Evolutionary conservation across 1,140 invertebrate genomes (phyloP).

Genomic region (Diorhabda elongata): DNA sequence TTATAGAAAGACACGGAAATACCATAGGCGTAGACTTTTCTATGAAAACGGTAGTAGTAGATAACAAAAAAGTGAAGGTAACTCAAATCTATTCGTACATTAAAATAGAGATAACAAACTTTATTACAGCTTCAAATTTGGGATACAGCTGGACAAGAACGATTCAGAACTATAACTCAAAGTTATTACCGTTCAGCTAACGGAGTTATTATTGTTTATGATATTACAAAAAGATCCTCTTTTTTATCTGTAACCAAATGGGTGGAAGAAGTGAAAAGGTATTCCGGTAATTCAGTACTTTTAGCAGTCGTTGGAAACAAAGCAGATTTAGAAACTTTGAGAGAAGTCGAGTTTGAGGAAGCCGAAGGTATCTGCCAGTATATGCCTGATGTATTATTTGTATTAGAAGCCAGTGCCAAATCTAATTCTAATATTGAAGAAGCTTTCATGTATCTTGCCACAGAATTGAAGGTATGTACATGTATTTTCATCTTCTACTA

Average conservation of each 20-base stretch:
- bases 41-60: constrained; percentile 91
- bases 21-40: constrained; percentile 96
- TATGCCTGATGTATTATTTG: constrained; percentile 76
- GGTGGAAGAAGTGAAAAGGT: constrained; percentile 88
- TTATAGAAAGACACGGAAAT: constrained; percentile 87
- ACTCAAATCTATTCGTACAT: constrained; percentile 13
- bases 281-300: constrained; percentile 86
- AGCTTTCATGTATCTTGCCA: constrained; percentile 82
- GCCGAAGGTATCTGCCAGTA: constrained; percentile 79
- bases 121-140: constrained; percentile 74
- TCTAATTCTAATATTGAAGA: constrained; percentile 91
- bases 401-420: constrained; percentile 90
- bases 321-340: constrained; percentile 74
- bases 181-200: constrained; percentile 92
- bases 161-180: constrained; percentile 88
- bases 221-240: constrained; percentile 86
- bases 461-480: constrained; percentile 72
- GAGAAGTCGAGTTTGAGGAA: constrained; percentile 81
- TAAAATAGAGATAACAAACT: background rate
- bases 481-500: no score
- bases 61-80: constrained; percentile 92
- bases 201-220: constrained; percentile 91
- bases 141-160: constrained; percentile 91
- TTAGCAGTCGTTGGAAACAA: constrained; percentile 90
- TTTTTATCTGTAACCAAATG: constrained; percentile 87